Percentiles rank a stretch among this genome's conserved stretches.
phyloP scores from a whole-genome alignment of 64 coral and sea anemone species.

The Exaiptasia diaphana region DNA sequence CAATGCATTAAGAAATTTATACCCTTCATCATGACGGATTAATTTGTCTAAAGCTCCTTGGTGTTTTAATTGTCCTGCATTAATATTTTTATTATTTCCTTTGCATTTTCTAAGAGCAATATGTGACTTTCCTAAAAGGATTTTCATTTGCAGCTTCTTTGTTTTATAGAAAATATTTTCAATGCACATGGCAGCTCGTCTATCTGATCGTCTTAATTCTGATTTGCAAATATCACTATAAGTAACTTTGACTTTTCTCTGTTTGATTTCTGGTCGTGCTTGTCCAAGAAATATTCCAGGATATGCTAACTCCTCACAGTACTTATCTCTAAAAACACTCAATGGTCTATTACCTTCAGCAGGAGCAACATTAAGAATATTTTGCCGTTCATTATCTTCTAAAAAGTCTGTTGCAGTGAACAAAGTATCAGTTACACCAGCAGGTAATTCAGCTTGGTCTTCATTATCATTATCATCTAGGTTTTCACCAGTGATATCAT shows the following conservation, averaged over 20 bases:
- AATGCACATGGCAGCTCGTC: constrained; percentile 7
- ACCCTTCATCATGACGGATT: constrained; percentile 21
- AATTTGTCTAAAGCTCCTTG: constrained; percentile 32
- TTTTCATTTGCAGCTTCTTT: constrained; percentile 61
- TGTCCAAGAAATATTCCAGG: constrained; percentile 23
- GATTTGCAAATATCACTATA: constrained; percentile 30
- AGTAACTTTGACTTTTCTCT: constrained; percentile 3
- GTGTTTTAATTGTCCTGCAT: neutral
- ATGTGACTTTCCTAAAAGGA: constrained; percentile 40
- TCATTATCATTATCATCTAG: neutral
- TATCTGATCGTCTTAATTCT: constrained; percentile 30
- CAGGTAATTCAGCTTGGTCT: neutral
- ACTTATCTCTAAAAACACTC: constrained; percentile 22
- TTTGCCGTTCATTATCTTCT: neutral
- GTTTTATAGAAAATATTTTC: constrained; percentile 40
- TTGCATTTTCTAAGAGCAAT: constrained; percentile 36
- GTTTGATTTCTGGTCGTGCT: constrained; percentile 11
- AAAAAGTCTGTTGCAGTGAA: constrained; percentile 19
- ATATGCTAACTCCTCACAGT: constrained; percentile 28
- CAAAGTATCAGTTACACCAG: neutral
- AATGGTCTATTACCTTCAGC: neutral
- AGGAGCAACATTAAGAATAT: constrained; percentile 42
- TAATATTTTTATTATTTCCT: constrained; percentile 10
- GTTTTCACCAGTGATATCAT: neutral
- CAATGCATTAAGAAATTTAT: constrained; percentile 13